Evolutionary conservation across 2,888 invertebrate genomes (phyloP).

Genomic region (Cabera pusaria): DNA sequence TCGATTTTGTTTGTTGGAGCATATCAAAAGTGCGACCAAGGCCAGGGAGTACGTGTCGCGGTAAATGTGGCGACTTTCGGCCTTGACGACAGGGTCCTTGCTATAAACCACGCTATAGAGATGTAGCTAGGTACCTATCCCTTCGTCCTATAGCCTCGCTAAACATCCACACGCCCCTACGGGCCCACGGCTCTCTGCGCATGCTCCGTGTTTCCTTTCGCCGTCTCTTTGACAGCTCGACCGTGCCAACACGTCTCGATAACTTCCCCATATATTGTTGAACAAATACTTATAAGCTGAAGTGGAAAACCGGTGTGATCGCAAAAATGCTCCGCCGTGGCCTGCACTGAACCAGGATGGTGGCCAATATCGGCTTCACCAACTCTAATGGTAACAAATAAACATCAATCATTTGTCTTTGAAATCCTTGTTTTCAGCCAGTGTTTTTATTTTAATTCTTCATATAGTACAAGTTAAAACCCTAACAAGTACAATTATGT

Average conservation of each 20-base stretch:
- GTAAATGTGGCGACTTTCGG: conserved; percentile 42
- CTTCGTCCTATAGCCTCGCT: conserved; percentile 68
- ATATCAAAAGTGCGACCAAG: conserved; percentile 31
- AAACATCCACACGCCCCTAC: conserved; percentile 65
- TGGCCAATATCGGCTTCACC: conserved; percentile 70
- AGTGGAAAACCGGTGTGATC: conserved; percentile 20
- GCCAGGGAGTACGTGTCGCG: conserved; percentile 51
- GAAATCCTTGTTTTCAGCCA: conserved; percentile 11
- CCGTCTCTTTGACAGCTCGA: conserved; percentile 60
- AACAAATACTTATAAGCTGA: too few relatives aligned
- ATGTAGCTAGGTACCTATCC: conserved; percentile 44
- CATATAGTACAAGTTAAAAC: too few relatives aligned
- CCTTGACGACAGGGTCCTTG: conserved; percentile 57
- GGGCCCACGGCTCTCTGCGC: conserved; percentile 66
- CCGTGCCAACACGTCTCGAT: conserved; percentile 67
- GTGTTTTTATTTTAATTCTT: conserved; percentile 4
- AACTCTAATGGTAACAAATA: conserved; percentile 67
- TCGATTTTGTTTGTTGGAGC: conserved; percentile 25
- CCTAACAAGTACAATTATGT: too few relatives aligned
- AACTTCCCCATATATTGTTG: conserved; percentile 51
- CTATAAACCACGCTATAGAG: conserved; percentile 28
- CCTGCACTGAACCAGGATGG: conserved; percentile 61
- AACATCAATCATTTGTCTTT: conserved; percentile 36
- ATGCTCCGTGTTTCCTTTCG: conserved; percentile 41
- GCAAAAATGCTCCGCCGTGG: conserved; percentile 44